A percentile compares a stretch with the other conserved stretches of the same genome.
Conservation (phyloP, 1,140 invertebrate species). For the Leptestheria dahalacensis region DNA sequence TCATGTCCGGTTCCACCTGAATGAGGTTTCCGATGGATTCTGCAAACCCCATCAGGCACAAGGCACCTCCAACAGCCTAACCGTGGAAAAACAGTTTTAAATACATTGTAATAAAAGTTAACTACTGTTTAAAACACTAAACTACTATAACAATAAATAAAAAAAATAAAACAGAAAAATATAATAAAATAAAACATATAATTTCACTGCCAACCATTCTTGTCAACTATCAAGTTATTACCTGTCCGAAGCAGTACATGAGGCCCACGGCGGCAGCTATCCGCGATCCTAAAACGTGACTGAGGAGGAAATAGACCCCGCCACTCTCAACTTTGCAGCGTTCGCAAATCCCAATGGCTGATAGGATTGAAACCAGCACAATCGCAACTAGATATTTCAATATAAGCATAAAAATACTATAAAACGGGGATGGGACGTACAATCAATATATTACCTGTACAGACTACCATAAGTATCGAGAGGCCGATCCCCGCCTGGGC, state of each 20-base stretch:
- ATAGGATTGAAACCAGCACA: slow-evolving; percentile 75
- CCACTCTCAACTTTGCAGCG: slow-evolving; percentile 84
- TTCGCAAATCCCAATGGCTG: slow-evolving; percentile 90
- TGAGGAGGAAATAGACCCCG: slow-evolving; percentile 86
- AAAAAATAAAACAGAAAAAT: neutral
- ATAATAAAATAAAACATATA: neutral
- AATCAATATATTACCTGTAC: slow-evolving; percentile 58
- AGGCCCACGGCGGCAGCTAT: slow-evolving; percentile 82
- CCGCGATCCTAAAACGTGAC: slow-evolving; percentile 81
- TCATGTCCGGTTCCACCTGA: slow-evolving; percentile 39
- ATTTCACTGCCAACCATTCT: slow-evolving; percentile 1
- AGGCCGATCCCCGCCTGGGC: slow-evolving; percentile 81
- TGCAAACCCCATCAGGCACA: slow-evolving; percentile 89
- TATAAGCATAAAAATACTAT: neutral
- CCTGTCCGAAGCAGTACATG: slow-evolving; percentile 90
- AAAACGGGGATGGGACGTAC: neutral
- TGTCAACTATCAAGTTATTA: slow-evolving; percentile 28
- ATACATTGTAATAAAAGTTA: slow-evolving; percentile 12
- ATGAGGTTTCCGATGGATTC: slow-evolving; percentile 81
- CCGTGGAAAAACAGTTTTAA: slow-evolving; percentile 23
- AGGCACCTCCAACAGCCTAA: slow-evolving; percentile 82
- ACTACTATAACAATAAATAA: neutral
- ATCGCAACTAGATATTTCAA: slow-evolving; percentile 45
- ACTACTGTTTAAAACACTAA: neutral
- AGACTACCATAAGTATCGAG: slow-evolving; percentile 72